A percentile compares a stretch with the other conserved stretches of the same genome.
These are phyloP conservation scores for Larimichthys polyactis DNA, from an alignment of 2,113 vertebrate species.

Conservation along the genomic window DNA sequence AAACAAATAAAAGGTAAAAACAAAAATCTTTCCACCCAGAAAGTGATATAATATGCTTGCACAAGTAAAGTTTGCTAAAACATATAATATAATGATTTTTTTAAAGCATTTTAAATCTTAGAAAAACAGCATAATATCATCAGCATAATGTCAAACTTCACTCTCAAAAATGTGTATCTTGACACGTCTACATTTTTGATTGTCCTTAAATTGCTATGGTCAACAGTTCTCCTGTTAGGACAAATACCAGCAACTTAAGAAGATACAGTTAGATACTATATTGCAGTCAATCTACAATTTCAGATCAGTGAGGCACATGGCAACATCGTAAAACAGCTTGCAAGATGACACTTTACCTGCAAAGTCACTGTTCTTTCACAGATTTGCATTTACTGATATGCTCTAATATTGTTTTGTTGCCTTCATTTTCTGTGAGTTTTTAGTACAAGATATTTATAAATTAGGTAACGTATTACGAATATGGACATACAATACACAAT, in stretches of 20 bases:
- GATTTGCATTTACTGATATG: neutral
- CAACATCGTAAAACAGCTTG: neutral
- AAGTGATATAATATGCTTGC: neutral
- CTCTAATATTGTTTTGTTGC: neutral
- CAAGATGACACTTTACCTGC: neutral
- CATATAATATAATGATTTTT: too few relatives aligned
- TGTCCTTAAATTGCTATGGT: neutral
- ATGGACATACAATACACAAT: neutral
- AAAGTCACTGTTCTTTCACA: neutral
- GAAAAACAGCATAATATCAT: neutral
- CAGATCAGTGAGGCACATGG: neutral
- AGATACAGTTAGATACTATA: neutral
- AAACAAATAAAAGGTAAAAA: neutral
- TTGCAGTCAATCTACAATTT: neutral
- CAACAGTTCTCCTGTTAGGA: neutral
- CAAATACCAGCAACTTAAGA: neutral
- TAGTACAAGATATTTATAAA: neutral
- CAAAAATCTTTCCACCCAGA: neutral
- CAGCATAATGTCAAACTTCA: neutral
- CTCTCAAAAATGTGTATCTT: neutral
- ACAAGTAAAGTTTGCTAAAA: neutral
- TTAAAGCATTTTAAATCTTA: neutral
- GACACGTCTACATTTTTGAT: neutral
- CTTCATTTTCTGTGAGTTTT: neutral
- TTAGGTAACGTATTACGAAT: neutral